Evolutionary conservation across 1,140 invertebrate genomes (phyloP), one percentile per base, ranked within the genome.

Genomic region (Drosophila kikkawai): DNA sequence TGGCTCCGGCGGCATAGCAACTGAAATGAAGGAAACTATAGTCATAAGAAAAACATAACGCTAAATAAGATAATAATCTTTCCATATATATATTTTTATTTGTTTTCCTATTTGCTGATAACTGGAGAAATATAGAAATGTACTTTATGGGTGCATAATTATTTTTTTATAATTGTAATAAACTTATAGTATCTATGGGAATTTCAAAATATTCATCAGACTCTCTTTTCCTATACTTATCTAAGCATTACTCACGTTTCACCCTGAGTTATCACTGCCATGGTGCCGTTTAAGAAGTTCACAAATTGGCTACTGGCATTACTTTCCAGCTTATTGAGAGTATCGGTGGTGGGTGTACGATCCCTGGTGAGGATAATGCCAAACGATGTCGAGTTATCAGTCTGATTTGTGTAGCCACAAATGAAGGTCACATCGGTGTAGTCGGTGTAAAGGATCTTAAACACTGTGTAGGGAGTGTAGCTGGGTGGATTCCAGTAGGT

Each of bases 321-420:
- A 13, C 57, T 44, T 17, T 88, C 73, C 13, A 84, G 36, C 0
- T 45, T n/a, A 6, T 75, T 50, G 2, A 80, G n/a, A 19, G 29
- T 11, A 19, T 50, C 59, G 0, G 58, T 68, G 8, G 63, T 63
- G 8, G 64, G 63, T 4, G 45, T 51, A 1, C 82, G 90, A 44
- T 83, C 42, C 11, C 90, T 56, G 8, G 82, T 67, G 0, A 91
- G 47, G 9, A 91, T 47, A 36, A 83, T 51, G n/a, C 79, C 82
- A 22, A 91, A 91, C 0, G 74, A 55, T 0, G 90, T 90, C 1
- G 57, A 32, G 8, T 47, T 70, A 45, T 91, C 82, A 0, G 64
- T 70, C 29, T 65, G 32, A 61, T 91, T 91, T 7, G 90, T 86
- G 22, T 90, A 91, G 55, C 90, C 90, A 29, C 90, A 91, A 44